Conservation (phyloP, 1,140 invertebrate genomes). For the Tetraneura akinire region DNA sequence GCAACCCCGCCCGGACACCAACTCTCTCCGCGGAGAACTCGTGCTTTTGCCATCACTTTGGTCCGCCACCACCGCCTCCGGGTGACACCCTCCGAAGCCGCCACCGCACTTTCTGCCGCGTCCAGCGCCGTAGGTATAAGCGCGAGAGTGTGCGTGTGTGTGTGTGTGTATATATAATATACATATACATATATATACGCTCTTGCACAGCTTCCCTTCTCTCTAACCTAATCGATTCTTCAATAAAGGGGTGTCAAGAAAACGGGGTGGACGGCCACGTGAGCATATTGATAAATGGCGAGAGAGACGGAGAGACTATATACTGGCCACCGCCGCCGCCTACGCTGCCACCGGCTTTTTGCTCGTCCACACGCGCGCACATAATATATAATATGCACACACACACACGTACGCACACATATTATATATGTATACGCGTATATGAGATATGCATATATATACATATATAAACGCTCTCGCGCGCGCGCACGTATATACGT, state of each 20-base stretch:
- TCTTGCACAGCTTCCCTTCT: constrained; percentile 39
- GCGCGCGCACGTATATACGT: background rate
- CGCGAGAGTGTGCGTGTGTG: background rate
- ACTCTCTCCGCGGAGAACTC: constrained; percentile 31
- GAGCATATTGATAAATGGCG: constrained; percentile 51
- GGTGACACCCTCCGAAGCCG: constrained; percentile 28
- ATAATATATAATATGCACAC: background rate
- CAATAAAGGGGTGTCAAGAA: constrained; percentile 51
- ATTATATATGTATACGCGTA: background rate
- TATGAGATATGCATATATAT: constrained; percentile 15
- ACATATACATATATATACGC: background rate
- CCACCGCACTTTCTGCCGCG: background rate
- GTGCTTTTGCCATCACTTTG: constrained; percentile 51
- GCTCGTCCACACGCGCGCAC: constrained; percentile 14
- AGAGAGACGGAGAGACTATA: constrained; percentile 46
- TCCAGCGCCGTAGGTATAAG: background rate
- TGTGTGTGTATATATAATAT: constrained; percentile 17
- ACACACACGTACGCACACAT: background rate
- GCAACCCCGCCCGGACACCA: background rate
- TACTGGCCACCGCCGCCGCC: constrained; percentile 34
- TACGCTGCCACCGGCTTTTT: constrained; percentile 34
- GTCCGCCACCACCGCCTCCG: constrained; percentile 37
- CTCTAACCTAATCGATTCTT: constrained; percentile 51
- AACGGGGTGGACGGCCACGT: constrained; percentile 51
- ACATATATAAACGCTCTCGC: constrained; percentile 8